Conservation (phyloP, 2,797 vertebrate genomes). For the Myotis pilosus region DNA sequence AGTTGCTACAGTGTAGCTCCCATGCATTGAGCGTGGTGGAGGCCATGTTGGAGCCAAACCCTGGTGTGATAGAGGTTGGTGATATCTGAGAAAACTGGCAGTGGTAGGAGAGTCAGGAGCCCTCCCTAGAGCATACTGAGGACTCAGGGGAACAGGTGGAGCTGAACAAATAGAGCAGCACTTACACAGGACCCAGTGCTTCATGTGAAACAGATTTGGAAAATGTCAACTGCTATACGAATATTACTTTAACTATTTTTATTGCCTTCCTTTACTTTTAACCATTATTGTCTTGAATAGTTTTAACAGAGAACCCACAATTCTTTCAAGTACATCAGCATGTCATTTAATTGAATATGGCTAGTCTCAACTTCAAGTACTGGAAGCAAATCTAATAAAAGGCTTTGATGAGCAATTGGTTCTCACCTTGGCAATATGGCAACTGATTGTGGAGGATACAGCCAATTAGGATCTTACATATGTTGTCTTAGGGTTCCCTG, state of each 20-base stretch:
- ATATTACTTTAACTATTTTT: background rate
- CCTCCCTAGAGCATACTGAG: background rate
- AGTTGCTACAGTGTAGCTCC: background rate
- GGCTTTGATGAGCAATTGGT: background rate
- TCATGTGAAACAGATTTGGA: background rate
- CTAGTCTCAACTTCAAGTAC: background rate
- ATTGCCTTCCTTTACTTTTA: background rate
- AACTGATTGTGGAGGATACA: background rate
- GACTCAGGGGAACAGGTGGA: too few species aligned
- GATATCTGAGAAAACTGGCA: background rate
- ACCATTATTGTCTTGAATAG: background rate
- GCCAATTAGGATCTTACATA: background rate
- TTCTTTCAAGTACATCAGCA: background rate
- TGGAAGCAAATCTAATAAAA: background rate
- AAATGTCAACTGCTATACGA: background rate
- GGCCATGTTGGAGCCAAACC: background rate
- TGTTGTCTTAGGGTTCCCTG: background rate
- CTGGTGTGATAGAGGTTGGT: background rate
- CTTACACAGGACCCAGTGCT: background rate
- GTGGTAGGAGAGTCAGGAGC: background rate
- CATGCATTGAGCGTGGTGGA: background rate
- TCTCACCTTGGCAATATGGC: background rate
- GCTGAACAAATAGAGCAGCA: background rate
- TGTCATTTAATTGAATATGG: background rate
- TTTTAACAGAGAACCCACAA: background rate